These are phyloP conservation scores for Acanthopleura granulata DNA, from an alignment of 2,888 invertebrate genomes.

Conservation along the genomic window DNA sequence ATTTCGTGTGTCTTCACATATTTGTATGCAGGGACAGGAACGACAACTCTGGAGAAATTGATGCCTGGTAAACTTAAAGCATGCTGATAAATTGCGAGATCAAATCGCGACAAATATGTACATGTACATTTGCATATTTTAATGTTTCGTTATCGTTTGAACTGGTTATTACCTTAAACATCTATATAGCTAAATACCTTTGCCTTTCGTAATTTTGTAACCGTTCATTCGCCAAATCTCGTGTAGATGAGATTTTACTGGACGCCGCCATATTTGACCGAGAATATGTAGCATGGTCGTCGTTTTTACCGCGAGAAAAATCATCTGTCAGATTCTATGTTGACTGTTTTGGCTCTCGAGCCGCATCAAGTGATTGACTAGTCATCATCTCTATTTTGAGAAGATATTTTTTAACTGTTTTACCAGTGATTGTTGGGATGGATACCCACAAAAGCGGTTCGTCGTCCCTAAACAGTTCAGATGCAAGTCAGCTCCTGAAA, in stretches of 20 bases:
- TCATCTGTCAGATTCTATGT: conserved; percentile 9
- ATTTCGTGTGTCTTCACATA: no score
- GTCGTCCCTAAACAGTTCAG: conserved; percentile 25
- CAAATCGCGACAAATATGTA: no score
- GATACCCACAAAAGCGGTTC: not conserved
- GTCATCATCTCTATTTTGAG: not conserved
- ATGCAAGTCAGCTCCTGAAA: conserved; percentile 60
- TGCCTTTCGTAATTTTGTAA: no score
- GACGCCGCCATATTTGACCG: conserved; percentile 16
- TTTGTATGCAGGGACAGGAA: no score
- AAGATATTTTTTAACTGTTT: not conserved
- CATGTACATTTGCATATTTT: no score
- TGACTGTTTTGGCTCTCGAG: not conserved
- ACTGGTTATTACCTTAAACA: no score
- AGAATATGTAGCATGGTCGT: not conserved
- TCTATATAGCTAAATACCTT: no score
- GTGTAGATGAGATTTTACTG: not conserved
- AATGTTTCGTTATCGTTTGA: no score
- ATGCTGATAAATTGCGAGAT: no score
- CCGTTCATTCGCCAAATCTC: no score
- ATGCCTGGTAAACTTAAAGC: no score
- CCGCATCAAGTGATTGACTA: not conserved
- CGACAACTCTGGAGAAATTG: no score
- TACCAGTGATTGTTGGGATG: not conserved
- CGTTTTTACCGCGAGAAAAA: conserved; percentile 8